Evolutionary conservation across 2,888 invertebrate genomes (phyloP).

Genomic region (Eucera pruinosa): DNA sequence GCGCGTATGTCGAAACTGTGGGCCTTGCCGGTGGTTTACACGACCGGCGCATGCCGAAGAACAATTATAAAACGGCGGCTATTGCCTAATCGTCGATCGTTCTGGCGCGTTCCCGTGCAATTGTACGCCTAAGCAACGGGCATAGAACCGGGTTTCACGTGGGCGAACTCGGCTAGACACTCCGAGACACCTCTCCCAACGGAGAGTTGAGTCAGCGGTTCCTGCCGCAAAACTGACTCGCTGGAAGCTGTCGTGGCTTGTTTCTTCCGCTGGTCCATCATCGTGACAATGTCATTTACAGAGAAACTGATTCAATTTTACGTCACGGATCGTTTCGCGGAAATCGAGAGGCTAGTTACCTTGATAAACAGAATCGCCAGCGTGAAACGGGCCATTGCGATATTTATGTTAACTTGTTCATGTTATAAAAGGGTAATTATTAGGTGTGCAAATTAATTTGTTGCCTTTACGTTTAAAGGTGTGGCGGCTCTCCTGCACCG

Average conservation of each 20-base stretch:
- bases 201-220: slow-evolving; percentile 70
- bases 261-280: slow-evolving; percentile 20
- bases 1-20: slow-evolving; percentile 44
- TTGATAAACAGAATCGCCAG: not conserved
- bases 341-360: not conserved
- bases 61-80: slow-evolving; percentile 71
- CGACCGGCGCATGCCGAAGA: slow-evolving; percentile 46
- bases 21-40: slow-evolving; percentile 35
- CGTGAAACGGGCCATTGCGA: not conserved
- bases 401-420: no score
- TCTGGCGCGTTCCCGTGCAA: slow-evolving; percentile 58
- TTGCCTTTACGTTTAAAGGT: no score
- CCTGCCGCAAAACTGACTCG: slow-evolving; percentile 59
- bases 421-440: no score
- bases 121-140: slow-evolving; percentile 69
- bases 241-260: slow-evolving; percentile 27
- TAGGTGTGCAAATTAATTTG: no score
- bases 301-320: slow-evolving; percentile 7
- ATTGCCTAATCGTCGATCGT: slow-evolving; percentile 68
- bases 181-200: slow-evolving; percentile 64
- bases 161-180: slow-evolving; percentile 74
- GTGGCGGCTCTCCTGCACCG: no score
- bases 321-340: not conserved
- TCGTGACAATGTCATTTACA: slow-evolving; percentile 30
- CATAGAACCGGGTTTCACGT: slow-evolving; percentile 63